Conservation (phyloP, 2,797 vertebrate species). For the Microcaecilia unicolor region DNA sequence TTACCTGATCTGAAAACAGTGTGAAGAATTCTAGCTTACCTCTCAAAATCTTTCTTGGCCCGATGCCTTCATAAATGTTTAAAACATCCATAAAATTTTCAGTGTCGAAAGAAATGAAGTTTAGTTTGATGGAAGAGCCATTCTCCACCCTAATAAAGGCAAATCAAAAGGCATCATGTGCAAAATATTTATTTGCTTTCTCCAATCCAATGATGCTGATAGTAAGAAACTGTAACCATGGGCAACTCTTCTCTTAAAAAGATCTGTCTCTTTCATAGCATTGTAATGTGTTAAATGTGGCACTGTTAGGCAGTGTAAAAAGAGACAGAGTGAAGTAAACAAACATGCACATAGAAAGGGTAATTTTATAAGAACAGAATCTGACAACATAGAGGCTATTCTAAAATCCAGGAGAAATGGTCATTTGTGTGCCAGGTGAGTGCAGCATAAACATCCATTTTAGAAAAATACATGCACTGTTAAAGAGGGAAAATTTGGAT, state of each 20-base stretch:
- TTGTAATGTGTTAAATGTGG: rapidly evolving
- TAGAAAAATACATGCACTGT: no score
- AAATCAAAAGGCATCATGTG: no score
- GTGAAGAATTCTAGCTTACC: slow-evolving; percentile 42
- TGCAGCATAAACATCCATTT: no score
- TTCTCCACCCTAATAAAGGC: slow-evolving; percentile 47
- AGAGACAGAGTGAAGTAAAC: no score
- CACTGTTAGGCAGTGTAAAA: no score
- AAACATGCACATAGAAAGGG: no score
- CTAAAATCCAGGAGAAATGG: neutral
- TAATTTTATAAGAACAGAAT: no score
- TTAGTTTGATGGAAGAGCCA: slow-evolving; percentile 60
- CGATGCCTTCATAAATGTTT: slow-evolving; percentile 70
- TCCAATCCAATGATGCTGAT: neutral
- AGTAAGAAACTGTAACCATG: no score
- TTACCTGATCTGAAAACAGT: neutral
- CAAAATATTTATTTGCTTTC: neutral
- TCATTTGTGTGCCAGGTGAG: no score
- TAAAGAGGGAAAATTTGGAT: no score
- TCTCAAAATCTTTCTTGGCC: slow-evolving; percentile 54
- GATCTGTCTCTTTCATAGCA: rapidly evolving
- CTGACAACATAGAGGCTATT: no score
- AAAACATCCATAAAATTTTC: slow-evolving; percentile 46
- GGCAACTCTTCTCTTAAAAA: neutral
- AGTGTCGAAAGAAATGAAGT: slow-evolving; percentile 59